Evolutionary conservation across 1,140 invertebrate genomes (phyloP), one percentile per base, ranked within the genome.

Genomic region (Arion vulgaris): DNA sequence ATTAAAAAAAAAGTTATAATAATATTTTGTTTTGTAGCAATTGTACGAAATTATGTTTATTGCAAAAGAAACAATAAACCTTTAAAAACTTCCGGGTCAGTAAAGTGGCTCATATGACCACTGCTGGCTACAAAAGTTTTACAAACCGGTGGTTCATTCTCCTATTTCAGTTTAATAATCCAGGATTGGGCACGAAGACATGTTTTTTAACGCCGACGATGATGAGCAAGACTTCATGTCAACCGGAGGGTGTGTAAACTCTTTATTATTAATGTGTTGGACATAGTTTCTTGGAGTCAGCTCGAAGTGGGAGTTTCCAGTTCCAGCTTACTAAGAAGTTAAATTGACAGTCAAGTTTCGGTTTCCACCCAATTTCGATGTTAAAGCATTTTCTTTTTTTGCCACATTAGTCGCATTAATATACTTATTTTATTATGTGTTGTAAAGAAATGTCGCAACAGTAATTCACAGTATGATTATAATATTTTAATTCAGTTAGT

Each of bases 191-290:
- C 34, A 23, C 39, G 36, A 23, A 72, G 41, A 9, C 32, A 90
- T 89, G 89, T 90, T 90, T 88, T 91, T 91, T 74, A 87, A 81
- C 66, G 87, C 87, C 57, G 90, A 91, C 26, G 90, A 91, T 84
- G 89, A 91, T 71, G 90, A 91, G 0, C 83, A 87, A 72, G 90
- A 90, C 69, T 91, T 91, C 82, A 72, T 88, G 49, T 82, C 86
- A 17, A 78, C 81, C 28, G 87, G 86, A 82, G 83, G 85, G 66
- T 75, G 66, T 79, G 87, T 87, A 82, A 36, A 80, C 57, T 69
- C 34, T n/a, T 11, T 39, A 66, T 69, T 69, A 66, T n/a, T 74
- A 72, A 39, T 71, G 28, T 74, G 9, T 57, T 57, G 41, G 9
- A 57, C 19, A 9, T 49, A 19, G 45, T 49, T 49, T 49, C 45